Conservation (phyloP, 2,113 vertebrate genomes). For the Salvator merianae region DNA sequence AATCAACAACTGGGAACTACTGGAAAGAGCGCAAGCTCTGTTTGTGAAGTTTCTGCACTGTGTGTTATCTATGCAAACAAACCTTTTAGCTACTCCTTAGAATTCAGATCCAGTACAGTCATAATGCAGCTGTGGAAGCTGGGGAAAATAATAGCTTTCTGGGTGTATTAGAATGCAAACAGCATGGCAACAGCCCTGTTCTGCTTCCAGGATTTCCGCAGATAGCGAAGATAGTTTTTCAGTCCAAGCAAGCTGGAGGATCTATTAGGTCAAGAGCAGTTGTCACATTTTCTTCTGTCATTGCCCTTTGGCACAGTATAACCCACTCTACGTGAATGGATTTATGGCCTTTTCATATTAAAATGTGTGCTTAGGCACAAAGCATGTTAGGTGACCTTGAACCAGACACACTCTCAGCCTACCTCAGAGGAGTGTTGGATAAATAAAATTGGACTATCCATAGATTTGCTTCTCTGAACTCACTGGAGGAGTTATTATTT, state of each 20-base stretch:
- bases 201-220: slow-evolving; percentile 60
- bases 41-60: slow-evolving; percentile 53
- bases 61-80: slow-evolving; percentile 58
- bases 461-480: neutral
- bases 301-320: neutral
- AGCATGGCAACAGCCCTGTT: slow-evolving; percentile 52
- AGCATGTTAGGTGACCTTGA: neutral
- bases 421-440: neutral
- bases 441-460: neutral
- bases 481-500: neutral
- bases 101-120: slow-evolving; percentile 68
- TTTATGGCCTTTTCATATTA: neutral
- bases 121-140: slow-evolving; percentile 70
- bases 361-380: neutral
- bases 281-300: slow-evolving; percentile 2
- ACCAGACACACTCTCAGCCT: neutral
- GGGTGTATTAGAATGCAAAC: slow-evolving; percentile 63
- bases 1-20: slow-evolving; percentile 41
- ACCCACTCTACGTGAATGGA: neutral
- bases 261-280: slow-evolving; percentile 51
- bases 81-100: slow-evolving; percentile 69
- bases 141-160: slow-evolving; percentile 63
- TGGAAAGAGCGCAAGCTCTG: slow-evolving; percentile 59
- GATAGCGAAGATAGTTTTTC: slow-evolving; percentile 42
- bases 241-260: slow-evolving; percentile 44